Evolutionary conservation across 2,797 vertebrate genomes (phyloP).

Genomic region (Iguana delicatissima): DNA sequence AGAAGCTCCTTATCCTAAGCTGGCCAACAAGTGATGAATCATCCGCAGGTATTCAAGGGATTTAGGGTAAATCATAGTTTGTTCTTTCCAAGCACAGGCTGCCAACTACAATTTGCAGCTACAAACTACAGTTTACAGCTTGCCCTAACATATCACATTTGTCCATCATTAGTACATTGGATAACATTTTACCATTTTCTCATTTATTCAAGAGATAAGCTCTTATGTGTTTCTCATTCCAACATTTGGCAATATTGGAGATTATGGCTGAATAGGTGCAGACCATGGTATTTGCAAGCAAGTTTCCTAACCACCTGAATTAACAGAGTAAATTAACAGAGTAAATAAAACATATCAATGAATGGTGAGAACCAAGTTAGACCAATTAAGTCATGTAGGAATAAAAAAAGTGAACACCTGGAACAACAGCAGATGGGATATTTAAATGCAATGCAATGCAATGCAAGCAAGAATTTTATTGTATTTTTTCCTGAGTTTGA

Average conservation of each 20-base stretch:
- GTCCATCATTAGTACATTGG: not conserved
- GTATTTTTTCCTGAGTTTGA: not conserved
- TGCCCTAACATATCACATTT: not conserved
- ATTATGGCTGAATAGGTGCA: not conserved
- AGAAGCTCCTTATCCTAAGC: too few species aligned
- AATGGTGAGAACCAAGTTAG: slow-evolving; percentile 4
- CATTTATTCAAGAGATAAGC: not conserved
- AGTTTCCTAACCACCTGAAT: not conserved
- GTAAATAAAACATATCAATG: slow-evolving; percentile 18
- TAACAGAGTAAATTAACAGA: slow-evolving; percentile 30
- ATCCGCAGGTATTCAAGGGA: not conserved
- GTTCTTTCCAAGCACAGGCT: not conserved
- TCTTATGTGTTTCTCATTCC: not conserved
- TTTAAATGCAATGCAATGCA: slow-evolving; percentile 33
- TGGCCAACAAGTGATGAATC: too few species aligned
- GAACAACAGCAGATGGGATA: not conserved
- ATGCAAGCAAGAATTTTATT: slow-evolving; percentile 28
- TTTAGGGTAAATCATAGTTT: not conserved
- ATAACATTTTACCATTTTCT: not conserved
- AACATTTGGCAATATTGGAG: not conserved
- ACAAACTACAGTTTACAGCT: not conserved
- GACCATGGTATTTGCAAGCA: slow-evolving; percentile 12
- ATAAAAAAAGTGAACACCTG: slow-evolving; percentile 17
- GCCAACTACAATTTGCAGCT: not conserved
- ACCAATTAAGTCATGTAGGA: slow-evolving; percentile 7